These are phyloP conservation scores for Myotis findleyi DNA, from an alignment of 2,797 vertebrate species.

Conservation along the genomic window DNA sequence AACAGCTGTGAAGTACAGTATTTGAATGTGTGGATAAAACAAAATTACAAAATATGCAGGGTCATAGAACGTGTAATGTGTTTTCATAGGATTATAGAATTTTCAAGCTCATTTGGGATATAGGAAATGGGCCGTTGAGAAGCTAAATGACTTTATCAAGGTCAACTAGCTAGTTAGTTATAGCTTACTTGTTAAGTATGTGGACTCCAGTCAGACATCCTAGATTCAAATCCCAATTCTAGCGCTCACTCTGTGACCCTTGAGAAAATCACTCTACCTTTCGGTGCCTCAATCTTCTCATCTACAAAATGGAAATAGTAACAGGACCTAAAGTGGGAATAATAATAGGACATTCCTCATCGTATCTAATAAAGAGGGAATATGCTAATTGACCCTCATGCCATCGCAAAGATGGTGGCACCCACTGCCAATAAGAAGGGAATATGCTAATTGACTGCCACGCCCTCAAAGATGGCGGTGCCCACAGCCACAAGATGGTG, in stretches of 20 bases:
- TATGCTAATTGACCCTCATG: too few relatives aligned
- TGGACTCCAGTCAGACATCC: not conserved
- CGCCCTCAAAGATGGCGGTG: too few relatives aligned
- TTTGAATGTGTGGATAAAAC: conserved; percentile 73
- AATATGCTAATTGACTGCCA: too few relatives aligned
- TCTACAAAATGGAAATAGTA: not conserved
- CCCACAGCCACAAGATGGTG: too few relatives aligned
- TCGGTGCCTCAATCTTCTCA: not conserved
- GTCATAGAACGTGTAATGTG: conserved; percentile 60
- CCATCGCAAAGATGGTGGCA: too few relatives aligned
- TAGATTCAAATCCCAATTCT: not conserved
- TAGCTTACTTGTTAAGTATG: not conserved
- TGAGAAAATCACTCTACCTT: not conserved
- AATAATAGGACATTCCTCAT: not conserved
- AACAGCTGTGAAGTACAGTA: conserved; percentile 68
- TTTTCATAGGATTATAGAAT: conserved; percentile 56
- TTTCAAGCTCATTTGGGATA: not conserved
- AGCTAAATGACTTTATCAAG: not conserved
- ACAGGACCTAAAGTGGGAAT: not conserved
- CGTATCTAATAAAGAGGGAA: too few relatives aligned
- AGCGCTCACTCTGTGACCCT: not conserved
- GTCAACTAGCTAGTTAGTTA: conserved; percentile 1
- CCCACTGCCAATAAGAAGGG: too few relatives aligned
- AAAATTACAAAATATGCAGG: conserved; percentile 70
- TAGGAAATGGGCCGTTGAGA: not conserved